A percentile compares a stretch with the other conserved stretches of the same genome.
Evolutionary conservation across 92 coral and sea anemone genomes (phyloP).

Genomic region (Pocillopora meandrina): DNA sequence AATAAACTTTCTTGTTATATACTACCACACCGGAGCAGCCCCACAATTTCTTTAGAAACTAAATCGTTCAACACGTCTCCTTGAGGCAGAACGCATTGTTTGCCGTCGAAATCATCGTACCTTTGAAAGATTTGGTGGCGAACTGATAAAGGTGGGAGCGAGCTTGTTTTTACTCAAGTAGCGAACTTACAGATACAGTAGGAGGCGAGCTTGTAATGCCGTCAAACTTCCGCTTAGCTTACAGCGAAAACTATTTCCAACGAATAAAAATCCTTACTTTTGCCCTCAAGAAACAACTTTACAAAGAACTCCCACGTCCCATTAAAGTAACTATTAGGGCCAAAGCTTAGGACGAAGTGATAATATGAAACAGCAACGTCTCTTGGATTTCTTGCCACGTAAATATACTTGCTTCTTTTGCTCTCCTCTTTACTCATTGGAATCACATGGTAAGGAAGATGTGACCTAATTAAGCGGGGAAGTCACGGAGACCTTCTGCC

Average conservation of each 20-base stretch:
- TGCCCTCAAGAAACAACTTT: constrained; percentile 49
- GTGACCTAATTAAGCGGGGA: constrained; percentile 55
- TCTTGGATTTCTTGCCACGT: constrained; percentile 65
- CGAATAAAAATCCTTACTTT: constrained; percentile 17
- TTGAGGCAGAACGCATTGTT: too few species aligned
- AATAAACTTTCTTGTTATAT: too few species aligned
- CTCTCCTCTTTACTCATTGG: constrained; percentile 16
- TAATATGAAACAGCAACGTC: constrained; percentile 63
- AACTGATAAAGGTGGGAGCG: too few species aligned
- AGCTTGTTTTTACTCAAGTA: too few species aligned
- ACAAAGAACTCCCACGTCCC: constrained; percentile 67
- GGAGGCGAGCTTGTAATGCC: background rate
- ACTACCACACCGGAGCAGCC: too few species aligned
- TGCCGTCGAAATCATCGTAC: too few species aligned
- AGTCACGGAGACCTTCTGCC: background rate
- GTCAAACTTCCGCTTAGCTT: background rate
- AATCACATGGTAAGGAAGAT: constrained; percentile 44
- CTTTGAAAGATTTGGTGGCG: too few species aligned
- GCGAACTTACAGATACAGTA: too few species aligned
- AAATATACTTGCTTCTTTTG: constrained; percentile 50
- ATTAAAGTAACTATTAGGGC: constrained; percentile 27
- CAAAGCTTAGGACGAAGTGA: constrained; percentile 36
- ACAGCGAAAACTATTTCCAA: background rate
- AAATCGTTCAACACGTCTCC: too few species aligned
- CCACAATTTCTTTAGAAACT: too few species aligned